Evolutionary conservation across 2,888 invertebrate species (phyloP).

Genomic region (Drosophila stalkeri): DNA sequence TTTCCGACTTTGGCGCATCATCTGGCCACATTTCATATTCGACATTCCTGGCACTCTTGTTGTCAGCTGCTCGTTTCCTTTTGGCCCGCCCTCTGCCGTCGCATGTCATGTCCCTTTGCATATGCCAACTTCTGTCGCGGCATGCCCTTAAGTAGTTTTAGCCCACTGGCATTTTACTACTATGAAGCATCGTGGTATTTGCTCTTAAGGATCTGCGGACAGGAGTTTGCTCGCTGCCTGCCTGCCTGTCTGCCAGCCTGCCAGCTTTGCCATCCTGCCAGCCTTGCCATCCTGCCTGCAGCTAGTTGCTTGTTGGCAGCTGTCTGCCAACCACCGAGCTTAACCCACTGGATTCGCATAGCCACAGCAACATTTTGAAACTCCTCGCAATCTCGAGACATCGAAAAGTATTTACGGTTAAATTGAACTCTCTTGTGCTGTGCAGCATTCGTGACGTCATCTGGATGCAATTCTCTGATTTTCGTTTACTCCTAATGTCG

Average conservation of each 20-base stretch:
- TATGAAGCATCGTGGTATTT: conserved; percentile 37
- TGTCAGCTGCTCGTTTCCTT: conserved; percentile 55
- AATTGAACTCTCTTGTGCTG: conserved; percentile 70
- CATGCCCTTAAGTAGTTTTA: conserved; percentile 63
- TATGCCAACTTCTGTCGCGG: conserved; percentile 28
- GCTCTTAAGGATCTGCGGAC: conserved; percentile 50
- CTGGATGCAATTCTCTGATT: conserved; percentile 30
- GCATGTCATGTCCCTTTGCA: conserved; percentile 44
- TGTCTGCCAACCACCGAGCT: conserved; percentile 47
- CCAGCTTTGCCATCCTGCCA: conserved; percentile 4
- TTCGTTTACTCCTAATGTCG: conserved; percentile 15
- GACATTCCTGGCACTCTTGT: conserved; percentile 52
- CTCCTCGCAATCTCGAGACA: conserved; percentile 21
- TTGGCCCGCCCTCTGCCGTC: neutral
- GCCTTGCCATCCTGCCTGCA: neutral
- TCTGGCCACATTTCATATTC: conserved; percentile 71
- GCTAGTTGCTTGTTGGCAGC: conserved; percentile 16
- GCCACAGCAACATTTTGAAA: conserved; percentile 17
- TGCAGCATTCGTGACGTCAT: conserved; percentile 36
- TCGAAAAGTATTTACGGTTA: conserved; percentile 70
- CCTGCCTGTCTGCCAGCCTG: conserved; percentile 23
- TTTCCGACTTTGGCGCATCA: conserved; percentile 50
- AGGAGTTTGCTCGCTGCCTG: conserved; percentile 46
- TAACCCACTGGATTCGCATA: conserved; percentile 6
- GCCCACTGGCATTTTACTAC: conserved; percentile 62